Base-by-base conservation (phyloP, 2,113 vertebrate genomes). In the Ptilonorhynchus violaceus region DNA sequence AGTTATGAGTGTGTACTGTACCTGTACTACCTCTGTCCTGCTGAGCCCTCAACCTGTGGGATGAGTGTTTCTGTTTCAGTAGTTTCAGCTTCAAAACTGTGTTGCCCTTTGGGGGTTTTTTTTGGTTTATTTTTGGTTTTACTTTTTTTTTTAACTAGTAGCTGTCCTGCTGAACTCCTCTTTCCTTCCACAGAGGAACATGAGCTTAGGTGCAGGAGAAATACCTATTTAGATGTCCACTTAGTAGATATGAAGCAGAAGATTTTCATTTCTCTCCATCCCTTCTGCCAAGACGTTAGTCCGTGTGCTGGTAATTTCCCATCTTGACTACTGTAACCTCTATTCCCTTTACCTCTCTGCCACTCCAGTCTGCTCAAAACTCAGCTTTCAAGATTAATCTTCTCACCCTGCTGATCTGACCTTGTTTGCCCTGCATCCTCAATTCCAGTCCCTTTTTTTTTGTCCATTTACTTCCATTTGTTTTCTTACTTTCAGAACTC, bases 181-280 rank as follows among this genome's bases (percentile, higher is more conserved):
- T 97, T 97, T 97, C 97, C 96, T 97, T 97, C 97, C 96, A 97
- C 97, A 97, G 97, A 97, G 95, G 96, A 97, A 96, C 97, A 97
- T 96, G 97, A 97, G 97, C 96, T 96, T 97, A 97, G 95, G 94
- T 96, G 96, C 96, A 97, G 97, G 96, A 97, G 97, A 95, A 95
- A 96, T 96, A 89, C 96, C 97, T 97, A 96, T 97, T 97, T 97
- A 97, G 96, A 97, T 96, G 96, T 95, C 96, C 96, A 96, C 97
- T 97, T 97, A 97, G 96, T 97, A 97, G 96, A 85, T 97, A 96
- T 95, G 97, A 96, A 97, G 96, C 93, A 97, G 97, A 97, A 97
- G 97, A 97, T 96, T 97, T 97, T 97, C 96, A 97, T 97, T 97
- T 97, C 96, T 97, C 96, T 97, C 96, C 97, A 97, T 95, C 93